Base-by-base conservation (phyloP, 2,888 invertebrate genomes). In the Linnaemya tessellans region DNA sequence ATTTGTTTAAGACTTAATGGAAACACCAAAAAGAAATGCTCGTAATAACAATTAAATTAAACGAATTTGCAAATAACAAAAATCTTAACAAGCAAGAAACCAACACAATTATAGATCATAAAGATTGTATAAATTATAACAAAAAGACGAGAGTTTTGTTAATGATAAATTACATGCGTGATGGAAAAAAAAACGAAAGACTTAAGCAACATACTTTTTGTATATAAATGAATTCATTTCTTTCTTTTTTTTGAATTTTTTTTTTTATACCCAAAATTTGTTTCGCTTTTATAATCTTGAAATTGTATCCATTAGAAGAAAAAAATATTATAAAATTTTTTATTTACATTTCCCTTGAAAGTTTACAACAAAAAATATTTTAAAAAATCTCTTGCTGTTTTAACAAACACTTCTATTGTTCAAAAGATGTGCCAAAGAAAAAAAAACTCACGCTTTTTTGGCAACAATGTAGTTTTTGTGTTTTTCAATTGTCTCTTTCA, bases 21-120 rank as follows among this genome's bases (percentile, higher is more conserved):
- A 58, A 67, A 49, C n/a, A 43, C 25, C 60, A 51, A 77, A 49
- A 30, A 77, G 20, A 74, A 30, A 51, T 5, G 51, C 7, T 13
- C 7, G 18, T 54, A 22, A 43, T 46, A 13, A 60, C 1, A 62
- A 56, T 38, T n/a, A n/a, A 65, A 58, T 41, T 70, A 15, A 70
- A 54, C 22, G 75, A 65, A 84, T 84, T 84, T 77, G 67, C 84
- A 75, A 77, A 71, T 54, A 77, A 75, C 75, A 75, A 70, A 79
- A 51, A 51, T 1, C 2, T 38, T 20, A 49, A 20, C 11, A 62
- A 67, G 67, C 30, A 71, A 64, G 43, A 58, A 60, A 54, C 18
- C 11, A 22, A 54, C 1, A 49, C 2, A 43, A 3, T 20, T 62
- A 7, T 15, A 54, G 54, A 22, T 54, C 43, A 54, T 64, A 54